A percentile compares a stretch with the other conserved stretches of the same genome.
Conservation (phyloP, 2,113 vertebrate species). For the Spermophilus dauricus region DNA sequence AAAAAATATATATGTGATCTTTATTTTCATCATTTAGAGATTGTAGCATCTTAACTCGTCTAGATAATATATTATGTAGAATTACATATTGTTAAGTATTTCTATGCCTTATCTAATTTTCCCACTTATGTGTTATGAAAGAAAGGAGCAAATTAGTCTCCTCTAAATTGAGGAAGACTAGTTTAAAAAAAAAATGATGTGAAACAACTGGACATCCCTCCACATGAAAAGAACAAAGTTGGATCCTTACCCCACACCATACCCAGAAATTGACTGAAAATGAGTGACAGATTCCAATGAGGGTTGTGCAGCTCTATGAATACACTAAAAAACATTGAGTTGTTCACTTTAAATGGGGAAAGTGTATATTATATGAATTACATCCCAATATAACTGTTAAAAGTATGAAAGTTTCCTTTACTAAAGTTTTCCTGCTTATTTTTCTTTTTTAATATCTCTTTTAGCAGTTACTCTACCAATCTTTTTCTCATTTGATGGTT, state of each 20-base stretch:
- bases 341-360: background rate
- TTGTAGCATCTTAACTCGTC: background rate
- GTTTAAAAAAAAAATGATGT: background rate
- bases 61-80: background rate
- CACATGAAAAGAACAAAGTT: background rate
- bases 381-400: background rate
- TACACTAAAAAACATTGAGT: background rate
- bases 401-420: background rate
- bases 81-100: background rate
- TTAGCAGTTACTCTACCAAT: background rate
- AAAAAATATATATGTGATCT: background rate
- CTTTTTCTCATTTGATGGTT: conserved; percentile 10
- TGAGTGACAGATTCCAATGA: background rate
- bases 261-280: background rate
- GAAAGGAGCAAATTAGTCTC: background rate
- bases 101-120: background rate
- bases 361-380: background rate
- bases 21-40: background rate
- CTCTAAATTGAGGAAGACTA: background rate
- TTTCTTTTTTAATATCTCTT: background rate
- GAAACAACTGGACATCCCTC: background rate
- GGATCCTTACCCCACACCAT: background rate
- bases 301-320: background rate
- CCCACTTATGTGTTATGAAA: background rate
- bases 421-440: background rate